A percentile compares a stretch with the other conserved stretches of the same genome.
Evolutionary conservation across 1,140 invertebrate species (phyloP).

Genomic region (Drosophila pallidifrons): DNA sequence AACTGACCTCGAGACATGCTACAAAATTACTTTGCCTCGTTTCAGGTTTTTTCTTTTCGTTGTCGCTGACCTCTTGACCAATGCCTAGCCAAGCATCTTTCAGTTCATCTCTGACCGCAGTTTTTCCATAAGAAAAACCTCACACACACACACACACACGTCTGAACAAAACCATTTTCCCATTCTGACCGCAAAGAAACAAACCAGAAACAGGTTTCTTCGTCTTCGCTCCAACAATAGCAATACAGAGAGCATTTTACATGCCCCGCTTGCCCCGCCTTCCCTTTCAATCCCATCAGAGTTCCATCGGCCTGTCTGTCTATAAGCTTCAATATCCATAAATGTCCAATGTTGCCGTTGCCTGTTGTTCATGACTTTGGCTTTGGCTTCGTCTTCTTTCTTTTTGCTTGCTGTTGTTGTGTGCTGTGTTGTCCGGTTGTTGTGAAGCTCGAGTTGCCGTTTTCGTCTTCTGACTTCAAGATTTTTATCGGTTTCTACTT

Average conservation of each 20-base stretch:
- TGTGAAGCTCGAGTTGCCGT: slow-evolving; percentile 47
- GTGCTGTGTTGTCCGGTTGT: slow-evolving; percentile 8
- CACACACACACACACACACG: slow-evolving; percentile 13
- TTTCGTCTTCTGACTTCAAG: slow-evolving; percentile 55
- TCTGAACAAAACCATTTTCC: slow-evolving; percentile 23
- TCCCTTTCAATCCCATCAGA: neutral
- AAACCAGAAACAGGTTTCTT: slow-evolving; percentile 59
- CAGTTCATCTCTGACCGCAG: slow-evolving; percentile 40
- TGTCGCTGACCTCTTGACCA: slow-evolving; percentile 69
- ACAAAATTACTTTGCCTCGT: slow-evolving; percentile 46
- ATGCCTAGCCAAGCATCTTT: slow-evolving; percentile 8
- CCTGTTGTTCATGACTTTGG: slow-evolving; percentile 73
- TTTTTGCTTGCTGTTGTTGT: too few relatives aligned
- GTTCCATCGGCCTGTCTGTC: slow-evolving; percentile 53
- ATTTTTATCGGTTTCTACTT: slow-evolving; percentile 84
- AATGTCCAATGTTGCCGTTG: slow-evolving; percentile 70
- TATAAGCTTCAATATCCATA: slow-evolving; percentile 84
- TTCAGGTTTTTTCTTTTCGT: neutral
- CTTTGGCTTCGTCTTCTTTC: slow-evolving; percentile 42
- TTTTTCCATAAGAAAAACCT: slow-evolving; percentile 56
- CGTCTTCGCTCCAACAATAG: slow-evolving; percentile 48
- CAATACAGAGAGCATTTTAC: slow-evolving; percentile 27
- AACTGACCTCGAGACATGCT: slow-evolving; percentile 22
- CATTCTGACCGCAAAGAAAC: slow-evolving; percentile 25
- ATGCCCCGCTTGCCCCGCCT: neutral